phyloP scores from a whole-genome alignment of 1,140 invertebrate species.

The Tenebrio molitor region DNA sequence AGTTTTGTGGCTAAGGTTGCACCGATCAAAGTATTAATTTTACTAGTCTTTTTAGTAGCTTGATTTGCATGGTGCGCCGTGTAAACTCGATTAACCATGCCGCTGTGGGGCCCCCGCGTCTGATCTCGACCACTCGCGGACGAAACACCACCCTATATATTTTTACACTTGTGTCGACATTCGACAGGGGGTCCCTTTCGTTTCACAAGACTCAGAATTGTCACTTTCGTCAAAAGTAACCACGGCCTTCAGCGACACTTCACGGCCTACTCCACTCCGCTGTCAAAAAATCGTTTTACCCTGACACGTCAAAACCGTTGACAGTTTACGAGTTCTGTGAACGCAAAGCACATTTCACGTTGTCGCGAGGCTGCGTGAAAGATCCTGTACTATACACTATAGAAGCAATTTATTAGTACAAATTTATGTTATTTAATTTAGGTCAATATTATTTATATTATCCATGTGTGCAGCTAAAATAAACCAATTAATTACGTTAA shows the following conservation, averaged over 20 bases:
- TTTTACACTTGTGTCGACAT: too few species aligned
- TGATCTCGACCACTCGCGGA: too few species aligned
- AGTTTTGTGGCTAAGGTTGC: constrained; percentile 48
- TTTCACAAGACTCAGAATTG: too few species aligned
- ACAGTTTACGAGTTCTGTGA: neutral
- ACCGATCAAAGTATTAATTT: constrained; percentile 44
- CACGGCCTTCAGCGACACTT: too few species aligned
- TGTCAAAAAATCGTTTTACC: too few species aligned
- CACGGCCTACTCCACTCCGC: too few species aligned
- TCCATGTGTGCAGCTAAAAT: constrained; percentile 47
- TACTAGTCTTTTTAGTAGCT: constrained; percentile 42
- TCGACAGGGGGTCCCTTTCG: too few species aligned
- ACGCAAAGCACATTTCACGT: neutral
- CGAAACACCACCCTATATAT: too few species aligned
- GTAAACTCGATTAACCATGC: constrained; percentile 18
- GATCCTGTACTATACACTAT: neutral
- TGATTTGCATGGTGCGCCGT: constrained; percentile 24
- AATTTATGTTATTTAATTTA: constrained; percentile 50
- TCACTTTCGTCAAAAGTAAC: too few species aligned
- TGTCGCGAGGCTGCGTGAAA: neutral
- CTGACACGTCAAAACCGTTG: too few species aligned
- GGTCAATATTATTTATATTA: constrained; percentile 50
- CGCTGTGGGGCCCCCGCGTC: neutral
- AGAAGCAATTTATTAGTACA: constrained; percentile 41
- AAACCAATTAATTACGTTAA: constrained; percentile 52